Evolutionary conservation across 2,888 invertebrate genomes (phyloP), one percentile per base, ranked within the genome.

Genomic region (Agapostemon virescens): DNA sequence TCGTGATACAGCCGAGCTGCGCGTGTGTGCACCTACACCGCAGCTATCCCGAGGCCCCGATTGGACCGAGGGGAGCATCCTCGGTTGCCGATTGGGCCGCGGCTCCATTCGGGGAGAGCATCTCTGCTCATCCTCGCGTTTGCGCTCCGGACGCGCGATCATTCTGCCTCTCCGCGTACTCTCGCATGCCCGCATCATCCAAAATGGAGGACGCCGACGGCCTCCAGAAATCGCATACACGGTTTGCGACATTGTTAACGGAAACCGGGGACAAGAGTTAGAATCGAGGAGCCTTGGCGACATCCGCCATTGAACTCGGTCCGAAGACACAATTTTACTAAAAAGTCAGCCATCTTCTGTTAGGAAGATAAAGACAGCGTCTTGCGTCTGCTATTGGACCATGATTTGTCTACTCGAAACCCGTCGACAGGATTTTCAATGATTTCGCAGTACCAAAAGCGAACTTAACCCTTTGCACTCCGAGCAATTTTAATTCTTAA

Each of bases 121-220:
- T 92, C 92, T 90, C 90, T 91, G 91, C 92, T 92, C 92, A 92
- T 92, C 92, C 86, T 81, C 88, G 90, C 89, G 88, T 74, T 90
- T 90, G 90, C 91, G 91, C 91, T 87, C 79, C 72, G 72, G 81
- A 40, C 76, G 33, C 76, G 33, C 79, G 69, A 84, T 84, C 70
- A 84, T 83, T 76, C 69, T 33, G 68, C 68, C 74, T 70, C 23
- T 72, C 17, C 42, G 77, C 83, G 38, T 55, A 55, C 69, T 11
- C 55, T 26, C 33, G 83, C 83, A 75, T 67, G 83, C 61, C 23
- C 42, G 74, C 73, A 78, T 89, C 84, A 78, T 78, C 87, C 91
- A 92, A 92, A 92, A 92, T 92, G 92, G 92, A 83, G 89, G 67
- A 52, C 17, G 11, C 20, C 7, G 30, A n/a, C 20, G 33, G 30